Evolutionary conservation across 1,140 invertebrate genomes (phyloP).

Genomic region (Neodiprion virginianus): DNA sequence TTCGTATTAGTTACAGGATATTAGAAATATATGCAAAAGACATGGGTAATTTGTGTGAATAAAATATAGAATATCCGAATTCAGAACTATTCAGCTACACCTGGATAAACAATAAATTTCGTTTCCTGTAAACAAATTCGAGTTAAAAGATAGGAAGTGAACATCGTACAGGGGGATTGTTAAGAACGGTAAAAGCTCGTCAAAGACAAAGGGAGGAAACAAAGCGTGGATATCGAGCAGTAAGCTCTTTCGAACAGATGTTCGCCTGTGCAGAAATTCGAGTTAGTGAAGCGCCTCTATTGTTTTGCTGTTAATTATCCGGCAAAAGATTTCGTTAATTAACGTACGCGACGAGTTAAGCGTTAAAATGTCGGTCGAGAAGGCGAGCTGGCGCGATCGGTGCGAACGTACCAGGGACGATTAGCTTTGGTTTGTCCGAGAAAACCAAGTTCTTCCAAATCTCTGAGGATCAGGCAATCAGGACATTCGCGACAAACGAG

Average conservation of each 20-base stretch:
- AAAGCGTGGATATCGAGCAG: background rate
- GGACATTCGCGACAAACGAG: background rate
- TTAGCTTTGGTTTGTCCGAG: background rate
- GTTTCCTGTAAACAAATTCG: too few relatives aligned
- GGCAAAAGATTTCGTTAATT: constrained; percentile 44
- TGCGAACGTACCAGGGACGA: background rate
- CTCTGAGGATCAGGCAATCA: background rate
- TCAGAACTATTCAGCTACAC: too few relatives aligned
- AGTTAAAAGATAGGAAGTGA: background rate
- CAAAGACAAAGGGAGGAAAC: background rate
- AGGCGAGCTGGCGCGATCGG: background rate
- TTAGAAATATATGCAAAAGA: too few relatives aligned
- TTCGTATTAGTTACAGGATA: too few relatives aligned
- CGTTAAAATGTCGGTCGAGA: background rate
- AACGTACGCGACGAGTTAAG: constrained; percentile 23
- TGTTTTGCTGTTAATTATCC: constrained; percentile 54
- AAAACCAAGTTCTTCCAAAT: background rate
- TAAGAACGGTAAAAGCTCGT: background rate
- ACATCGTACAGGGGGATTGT: background rate
- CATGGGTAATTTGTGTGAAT: too few relatives aligned
- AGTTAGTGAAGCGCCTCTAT: constrained; percentile 53
- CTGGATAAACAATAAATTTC: too few relatives aligned
- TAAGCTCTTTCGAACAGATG: constrained; percentile 45
- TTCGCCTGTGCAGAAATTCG: constrained; percentile 42
- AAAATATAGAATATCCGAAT: too few relatives aligned